These are phyloP conservation scores for Stenurella melanura DNA, from an alignment of 2,888 invertebrate genomes.

Conservation along the genomic window DNA sequence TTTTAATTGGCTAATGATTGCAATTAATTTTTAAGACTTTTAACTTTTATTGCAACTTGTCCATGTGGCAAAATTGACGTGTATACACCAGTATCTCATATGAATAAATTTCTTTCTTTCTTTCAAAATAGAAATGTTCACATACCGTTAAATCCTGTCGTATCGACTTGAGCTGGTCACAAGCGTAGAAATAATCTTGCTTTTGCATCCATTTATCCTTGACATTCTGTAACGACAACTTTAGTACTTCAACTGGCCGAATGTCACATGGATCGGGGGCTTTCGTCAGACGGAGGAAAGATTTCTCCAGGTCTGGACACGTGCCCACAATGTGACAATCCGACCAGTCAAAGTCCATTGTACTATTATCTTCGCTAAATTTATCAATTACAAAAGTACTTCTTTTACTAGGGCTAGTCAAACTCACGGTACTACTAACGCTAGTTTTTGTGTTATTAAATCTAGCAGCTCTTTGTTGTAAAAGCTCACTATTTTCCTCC, in stretches of 20 bases:
- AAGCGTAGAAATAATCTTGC: constrained; percentile 96
- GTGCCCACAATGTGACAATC: constrained; percentile 95
- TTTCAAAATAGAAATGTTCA: constrained; percentile 23
- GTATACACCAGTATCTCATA: too few relatives aligned
- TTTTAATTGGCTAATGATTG: too few relatives aligned
- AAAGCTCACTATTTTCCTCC: constrained; percentile 84
- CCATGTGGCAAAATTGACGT: too few relatives aligned
- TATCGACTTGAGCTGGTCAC: constrained; percentile 99
- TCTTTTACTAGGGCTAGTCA: constrained; percentile 33
- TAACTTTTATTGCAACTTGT: too few relatives aligned
- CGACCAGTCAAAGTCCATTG: constrained; percentile 86
- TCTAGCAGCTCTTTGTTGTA: constrained; percentile 92
- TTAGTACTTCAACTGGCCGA: constrained; percentile 90
- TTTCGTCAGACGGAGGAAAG: constrained; percentile 95
- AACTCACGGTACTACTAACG: constrained; percentile 25
- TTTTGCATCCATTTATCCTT: constrained; percentile 92
- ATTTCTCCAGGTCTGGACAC: constrained; percentile 95
- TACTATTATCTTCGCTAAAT: constrained; percentile 74
- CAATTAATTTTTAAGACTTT: too few relatives aligned
- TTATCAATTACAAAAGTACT: constrained; percentile 61
- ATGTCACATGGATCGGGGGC: constrained; percentile 95
- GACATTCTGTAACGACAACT: constrained; percentile 90
- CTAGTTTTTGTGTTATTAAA: constrained; percentile 77
- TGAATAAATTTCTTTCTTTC: too few relatives aligned
- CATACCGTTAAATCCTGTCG: constrained; percentile 98